Conservation (phyloP, 2,888 invertebrate species). For the Tetragonula carbonaria region DNA sequence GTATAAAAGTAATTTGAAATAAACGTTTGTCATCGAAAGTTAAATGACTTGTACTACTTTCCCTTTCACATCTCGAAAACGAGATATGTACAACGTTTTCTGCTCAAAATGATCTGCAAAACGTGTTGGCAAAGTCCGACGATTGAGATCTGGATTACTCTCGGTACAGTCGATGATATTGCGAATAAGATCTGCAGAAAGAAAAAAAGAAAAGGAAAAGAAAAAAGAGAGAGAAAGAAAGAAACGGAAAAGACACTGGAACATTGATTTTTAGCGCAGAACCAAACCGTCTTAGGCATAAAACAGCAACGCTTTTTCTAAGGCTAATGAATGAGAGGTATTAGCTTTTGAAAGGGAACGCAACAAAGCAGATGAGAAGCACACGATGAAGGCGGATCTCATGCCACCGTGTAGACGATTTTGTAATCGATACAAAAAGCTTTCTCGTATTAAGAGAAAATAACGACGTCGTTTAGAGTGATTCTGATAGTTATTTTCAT, state of each 20-base stretch:
- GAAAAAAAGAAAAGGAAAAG: too few relatives aligned
- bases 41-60: too few relatives aligned
- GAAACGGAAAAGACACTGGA: too few relatives aligned
- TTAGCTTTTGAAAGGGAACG: conserved; percentile 57
- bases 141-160: too few relatives aligned
- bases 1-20: too few relatives aligned
- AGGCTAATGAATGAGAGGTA: conserved; percentile 22
- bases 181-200: too few relatives aligned
- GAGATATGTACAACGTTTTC: too few relatives aligned
- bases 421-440: conserved; percentile 69
- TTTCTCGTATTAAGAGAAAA: conserved; percentile 59
- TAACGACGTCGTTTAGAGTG: conserved; percentile 39
- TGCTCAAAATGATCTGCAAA: too few relatives aligned
- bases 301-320: conserved; percentile 43
- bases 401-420: conserved; percentile 75
- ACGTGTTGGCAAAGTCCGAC: too few relatives aligned
- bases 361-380: conserved; percentile 71
- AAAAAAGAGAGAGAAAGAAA: conserved; percentile 32
- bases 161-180: too few relatives aligned
- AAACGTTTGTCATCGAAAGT: too few relatives aligned
- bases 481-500: conserved; percentile 48
- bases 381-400: conserved; percentile 81
- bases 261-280: conserved; percentile 17
- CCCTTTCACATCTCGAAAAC: too few relatives aligned
- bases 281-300: conserved; percentile 7